Evolutionary conservation across 2,113 vertebrate species (phyloP).

Genomic region (Candoia aspera): DNA sequence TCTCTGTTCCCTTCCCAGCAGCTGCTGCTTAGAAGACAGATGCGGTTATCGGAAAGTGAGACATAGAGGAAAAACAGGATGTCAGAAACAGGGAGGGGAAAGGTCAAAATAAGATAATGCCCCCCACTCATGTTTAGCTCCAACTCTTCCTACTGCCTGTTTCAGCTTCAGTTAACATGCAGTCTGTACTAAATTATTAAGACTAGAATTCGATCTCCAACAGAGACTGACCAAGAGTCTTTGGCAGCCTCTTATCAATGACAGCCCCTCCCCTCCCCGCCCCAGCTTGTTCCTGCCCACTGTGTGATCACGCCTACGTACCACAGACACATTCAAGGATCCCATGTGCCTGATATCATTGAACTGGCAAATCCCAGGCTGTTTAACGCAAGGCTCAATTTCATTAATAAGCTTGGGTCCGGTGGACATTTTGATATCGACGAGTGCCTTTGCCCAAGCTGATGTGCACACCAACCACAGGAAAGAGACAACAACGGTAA

Average conservation of each 20-base stretch:
- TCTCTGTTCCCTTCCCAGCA: not conserved
- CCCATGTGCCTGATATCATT: conserved; percentile 66
- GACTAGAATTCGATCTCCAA: not conserved
- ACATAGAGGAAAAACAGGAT: not conserved
- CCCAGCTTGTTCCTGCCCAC: not conserved
- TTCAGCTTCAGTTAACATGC: not conserved
- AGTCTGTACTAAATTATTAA: not conserved
- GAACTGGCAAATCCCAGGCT: not conserved
- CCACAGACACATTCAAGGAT: conserved; percentile 82
- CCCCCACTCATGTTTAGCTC: not conserved
- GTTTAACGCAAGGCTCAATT: not conserved
- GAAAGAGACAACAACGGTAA: conserved; percentile 86
- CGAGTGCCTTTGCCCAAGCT: conserved; percentile 91
- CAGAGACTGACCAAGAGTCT: not conserved
- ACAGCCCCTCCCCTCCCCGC: too few species aligned
- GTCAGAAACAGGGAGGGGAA: not conserved
- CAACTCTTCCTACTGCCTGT: not conserved
- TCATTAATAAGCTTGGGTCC: conserved; percentile 73
- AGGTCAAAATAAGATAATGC: not conserved
- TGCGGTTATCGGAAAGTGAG: not conserved
- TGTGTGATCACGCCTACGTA: conserved; percentile 47
- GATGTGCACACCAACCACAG: conserved; percentile 92
- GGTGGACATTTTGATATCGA: conserved; percentile 87
- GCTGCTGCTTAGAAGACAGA: not conserved
- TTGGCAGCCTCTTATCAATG: too few species aligned